phyloP scores from a whole-genome alignment of 2,888 invertebrate genomes.

The Metallyticus violacea region DNA sequence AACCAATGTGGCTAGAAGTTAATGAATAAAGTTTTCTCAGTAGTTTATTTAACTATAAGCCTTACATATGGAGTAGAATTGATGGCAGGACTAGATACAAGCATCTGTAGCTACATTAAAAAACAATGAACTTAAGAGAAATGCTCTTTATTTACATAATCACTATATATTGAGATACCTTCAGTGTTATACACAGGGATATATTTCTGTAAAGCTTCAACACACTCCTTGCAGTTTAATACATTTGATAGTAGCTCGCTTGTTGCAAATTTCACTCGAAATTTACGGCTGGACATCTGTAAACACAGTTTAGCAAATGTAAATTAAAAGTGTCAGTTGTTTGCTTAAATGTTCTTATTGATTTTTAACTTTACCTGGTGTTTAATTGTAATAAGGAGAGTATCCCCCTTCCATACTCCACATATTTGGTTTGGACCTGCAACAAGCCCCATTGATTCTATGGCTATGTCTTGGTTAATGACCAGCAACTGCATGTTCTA shows the following conservation, averaged over 20 bases:
- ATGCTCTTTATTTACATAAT: no score
- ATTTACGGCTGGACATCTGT: neutral
- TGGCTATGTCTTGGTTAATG: neutral
- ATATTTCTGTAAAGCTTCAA: neutral
- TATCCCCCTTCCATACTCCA: neutral
- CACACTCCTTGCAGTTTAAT: neutral
- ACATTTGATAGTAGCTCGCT: neutral
- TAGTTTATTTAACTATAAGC: no score
- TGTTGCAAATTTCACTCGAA: neutral
- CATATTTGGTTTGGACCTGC: neutral
- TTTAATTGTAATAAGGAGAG: neutral
- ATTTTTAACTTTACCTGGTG: neutral
- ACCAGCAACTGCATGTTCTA: slow-evolving; percentile 5
- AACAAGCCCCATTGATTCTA: neutral
- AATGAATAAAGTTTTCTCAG: no score
- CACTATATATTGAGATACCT: no score
- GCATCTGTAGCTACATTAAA: no score
- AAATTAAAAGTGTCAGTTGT: no score
- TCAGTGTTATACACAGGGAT: neutral
- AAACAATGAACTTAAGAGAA: no score
- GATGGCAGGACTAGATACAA: no score
- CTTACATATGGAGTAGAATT: no score
- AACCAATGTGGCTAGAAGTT: no score
- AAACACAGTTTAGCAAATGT: neutral
- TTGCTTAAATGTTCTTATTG: no score